Percentiles rank a stretch among this genome's conserved stretches.
These are phyloP conservation scores for Danio tinwini DNA, from an alignment of 2,797 vertebrate genomes.

Conservation along the genomic window DNA sequence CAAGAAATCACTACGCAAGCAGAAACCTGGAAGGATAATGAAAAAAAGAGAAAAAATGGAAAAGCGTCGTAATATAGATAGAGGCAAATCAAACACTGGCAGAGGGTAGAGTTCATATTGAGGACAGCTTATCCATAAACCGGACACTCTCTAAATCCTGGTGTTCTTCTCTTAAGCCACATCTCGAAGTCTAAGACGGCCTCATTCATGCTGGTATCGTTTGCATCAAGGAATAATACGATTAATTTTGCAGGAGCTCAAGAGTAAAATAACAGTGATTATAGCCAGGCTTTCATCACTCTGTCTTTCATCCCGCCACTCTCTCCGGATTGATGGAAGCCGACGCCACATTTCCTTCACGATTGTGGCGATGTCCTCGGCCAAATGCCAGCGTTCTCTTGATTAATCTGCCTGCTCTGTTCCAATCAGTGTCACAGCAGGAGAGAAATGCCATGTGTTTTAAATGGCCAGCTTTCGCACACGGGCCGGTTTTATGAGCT, in stretches of 20 bases:
- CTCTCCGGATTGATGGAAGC: conserved; percentile 70
- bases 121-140: conserved; percentile 41
- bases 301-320: conserved; percentile 33
- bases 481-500: conserved; percentile 52
- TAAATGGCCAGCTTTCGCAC: conserved; percentile 53
- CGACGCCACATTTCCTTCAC: conserved; percentile 76
- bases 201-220: conserved; percentile 30
- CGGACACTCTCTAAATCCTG: conserved; percentile 33
- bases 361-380: conserved; percentile 74
- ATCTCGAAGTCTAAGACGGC: conserved; percentile 47
- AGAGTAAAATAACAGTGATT: conserved; percentile 79
- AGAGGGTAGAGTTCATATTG: conserved; percentile 20
- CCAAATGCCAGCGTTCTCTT: conserved; percentile 69
- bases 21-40: conserved; percentile 33
- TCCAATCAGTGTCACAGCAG: conserved; percentile 78
- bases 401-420: conserved; percentile 80
- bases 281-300: conserved; percentile 65
- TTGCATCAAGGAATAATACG: conserved; percentile 69
- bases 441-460: conserved; percentile 56
- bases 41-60: conserved; percentile 34
- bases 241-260: conserved; percentile 75
- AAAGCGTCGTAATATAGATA: conserved; percentile 28
- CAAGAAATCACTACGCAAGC: conserved; percentile 30
- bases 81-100: conserved; percentile 8
- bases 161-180: conserved; percentile 60